phyloP scores from a whole-genome alignment of 2,797 vertebrate genomes.

The Heteromormyrus szaboi region DNA sequence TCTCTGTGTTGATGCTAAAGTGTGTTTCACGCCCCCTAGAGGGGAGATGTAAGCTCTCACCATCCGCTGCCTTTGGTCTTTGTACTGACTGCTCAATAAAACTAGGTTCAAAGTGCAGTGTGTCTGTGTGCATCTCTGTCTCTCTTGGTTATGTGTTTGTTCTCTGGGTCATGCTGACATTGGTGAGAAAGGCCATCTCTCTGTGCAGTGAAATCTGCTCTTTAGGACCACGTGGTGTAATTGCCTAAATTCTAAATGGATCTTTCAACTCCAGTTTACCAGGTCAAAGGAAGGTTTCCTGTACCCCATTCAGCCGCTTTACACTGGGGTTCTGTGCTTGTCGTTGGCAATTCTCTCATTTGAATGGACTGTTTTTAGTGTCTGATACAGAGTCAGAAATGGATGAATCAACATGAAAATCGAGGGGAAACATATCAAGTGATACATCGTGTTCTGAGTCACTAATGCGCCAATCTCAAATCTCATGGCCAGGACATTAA shows the following conservation, averaged over 20 bases:
- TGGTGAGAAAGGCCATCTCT: neutral
- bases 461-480: neutral
- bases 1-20: conserved; percentile 44
- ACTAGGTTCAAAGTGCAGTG: conserved; percentile 25
- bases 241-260: neutral
- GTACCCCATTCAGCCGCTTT: neutral
- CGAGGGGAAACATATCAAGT: neutral
- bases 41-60: conserved; percentile 43
- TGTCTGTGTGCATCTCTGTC: neutral
- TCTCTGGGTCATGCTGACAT: neutral
- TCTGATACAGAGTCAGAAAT: neutral
- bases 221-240: neutral
- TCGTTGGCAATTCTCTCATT: neutral
- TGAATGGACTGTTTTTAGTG: neutral
- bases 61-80: conserved; percentile 55
- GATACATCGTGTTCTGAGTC: neutral
- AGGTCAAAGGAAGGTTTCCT: neutral
- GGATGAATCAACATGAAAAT: neutral
- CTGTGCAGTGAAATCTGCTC: neutral
- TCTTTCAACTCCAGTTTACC: neutral
- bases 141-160: neutral
- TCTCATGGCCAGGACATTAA: neutral
- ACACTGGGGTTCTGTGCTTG: neutral
- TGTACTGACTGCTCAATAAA: conserved; percentile 65
- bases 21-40: conserved; percentile 31